A percentile compares a stretch with the other conserved stretches of the same genome.
Evolutionary conservation across 1,140 invertebrate species (phyloP).

Genomic region (Zaprionus tsacasi): DNA sequence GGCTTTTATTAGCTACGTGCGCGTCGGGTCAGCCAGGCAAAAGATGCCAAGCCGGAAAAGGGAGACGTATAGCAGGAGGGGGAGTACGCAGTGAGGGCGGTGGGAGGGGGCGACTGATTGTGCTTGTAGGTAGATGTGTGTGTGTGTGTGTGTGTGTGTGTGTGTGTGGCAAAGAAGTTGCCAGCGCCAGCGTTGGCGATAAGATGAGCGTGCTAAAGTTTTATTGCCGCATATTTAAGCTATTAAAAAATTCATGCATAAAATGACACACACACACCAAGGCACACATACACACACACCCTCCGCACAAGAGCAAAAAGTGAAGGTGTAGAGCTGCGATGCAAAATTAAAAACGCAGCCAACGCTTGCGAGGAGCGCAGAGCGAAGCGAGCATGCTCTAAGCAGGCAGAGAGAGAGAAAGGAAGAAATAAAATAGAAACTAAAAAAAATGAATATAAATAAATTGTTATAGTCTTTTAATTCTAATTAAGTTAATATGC

Average conservation of each 20-base stretch:
- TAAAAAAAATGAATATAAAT: background rate
- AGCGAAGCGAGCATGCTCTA: conserved; percentile 6
- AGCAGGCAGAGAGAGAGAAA: background rate
- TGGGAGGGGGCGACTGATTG: background rate
- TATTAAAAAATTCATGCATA: conserved; percentile 82
- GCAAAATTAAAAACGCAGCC: conserved; percentile 70
- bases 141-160: background rate
- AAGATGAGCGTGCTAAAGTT: conserved; percentile 82
- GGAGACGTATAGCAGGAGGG: background rate
- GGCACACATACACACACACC: conserved; percentile 17
- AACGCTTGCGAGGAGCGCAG: background rate
- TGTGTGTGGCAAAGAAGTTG: conserved; percentile 49
- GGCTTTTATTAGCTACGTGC: conserved; percentile 77
- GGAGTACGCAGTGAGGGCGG: background rate
- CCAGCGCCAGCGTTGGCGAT: conserved; percentile 71
- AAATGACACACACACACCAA: conserved; percentile 67
- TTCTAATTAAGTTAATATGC: background rate
- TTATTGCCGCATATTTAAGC: conserved; percentile 82
- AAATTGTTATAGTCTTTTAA: background rate
- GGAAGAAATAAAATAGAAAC: background rate
- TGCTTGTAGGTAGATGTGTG: background rate
- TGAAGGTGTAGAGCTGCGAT: conserved; percentile 29
- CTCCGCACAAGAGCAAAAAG: background rate
- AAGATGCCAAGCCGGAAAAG: background rate
- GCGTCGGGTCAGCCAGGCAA: conserved; percentile 30